Base-by-base conservation (phyloP, 2,113 vertebrate species). In the Mustelus asterias region DNA sequence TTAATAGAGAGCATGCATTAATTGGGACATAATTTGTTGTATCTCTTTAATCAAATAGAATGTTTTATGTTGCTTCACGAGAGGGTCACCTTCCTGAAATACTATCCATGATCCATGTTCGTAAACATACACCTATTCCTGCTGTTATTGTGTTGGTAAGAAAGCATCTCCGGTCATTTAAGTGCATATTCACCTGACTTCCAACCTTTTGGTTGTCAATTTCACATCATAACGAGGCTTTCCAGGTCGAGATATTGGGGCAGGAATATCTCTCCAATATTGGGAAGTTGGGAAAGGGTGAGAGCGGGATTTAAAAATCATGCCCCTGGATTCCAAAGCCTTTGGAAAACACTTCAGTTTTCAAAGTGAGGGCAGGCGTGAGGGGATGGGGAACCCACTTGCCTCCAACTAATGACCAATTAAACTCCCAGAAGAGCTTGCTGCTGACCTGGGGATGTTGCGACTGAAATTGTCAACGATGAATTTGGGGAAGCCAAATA, bases 71-170 rank as follows among this genome's bases (percentile, higher is more conserved):
- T 89, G 99, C 99, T 0, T 99, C 99, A 83, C 99, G 99, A 85
- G 99, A 99, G 97, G 98, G 99, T 97, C 99, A 99, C 96, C 98
- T 99, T 96, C 99, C 99, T 2, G 98, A 98, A 97, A 98, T 99
- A 96, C 97, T 99, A 96, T 99, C 98, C 96, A 99, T 99, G 99
- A 98, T 99, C 97, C 99, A 99, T 96, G 96, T 99, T 96, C 98
- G 97, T 96, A 98, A 99, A 97, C 98, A 99, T 97, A 99, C 99
- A 96, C 99, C 99, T 95, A 97, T 99, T 96, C 97, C 99, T 97
- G 99, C 99, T 97, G 98, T 99, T 96, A 97, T 99, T 96, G 97
- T 99, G 96, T 97, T 99, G 99, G 99, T 99, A 97, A 98, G 98
- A 80, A 67, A 89, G 11, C 18, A 37, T 97, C 44, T 95, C 37